phyloP scores from a whole-genome alignment of 2,113 vertebrate species.

The Oryzias woworae region DNA sequence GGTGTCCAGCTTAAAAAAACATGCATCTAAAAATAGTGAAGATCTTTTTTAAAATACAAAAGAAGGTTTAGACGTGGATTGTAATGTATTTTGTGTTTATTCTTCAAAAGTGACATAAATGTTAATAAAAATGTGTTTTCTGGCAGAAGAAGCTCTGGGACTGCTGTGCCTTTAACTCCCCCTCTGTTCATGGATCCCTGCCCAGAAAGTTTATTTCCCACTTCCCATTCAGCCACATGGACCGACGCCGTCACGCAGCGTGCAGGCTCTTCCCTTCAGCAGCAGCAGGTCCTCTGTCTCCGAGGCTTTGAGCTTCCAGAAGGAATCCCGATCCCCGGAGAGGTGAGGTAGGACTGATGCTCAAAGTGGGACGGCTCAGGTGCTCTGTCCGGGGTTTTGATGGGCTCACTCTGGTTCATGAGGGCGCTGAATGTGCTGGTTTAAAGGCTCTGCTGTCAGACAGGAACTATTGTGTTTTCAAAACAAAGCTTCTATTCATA shows the following conservation, averaged over 20 bases:
- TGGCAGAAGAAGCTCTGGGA: conserved; percentile 10
- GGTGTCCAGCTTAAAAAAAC: too few species aligned
- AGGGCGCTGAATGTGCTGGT: conserved; percentile 32
- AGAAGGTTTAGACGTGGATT: too few species aligned
- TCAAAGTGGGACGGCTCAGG: conserved; percentile 10
- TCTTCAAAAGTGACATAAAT: too few species aligned
- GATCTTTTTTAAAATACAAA: too few species aligned
- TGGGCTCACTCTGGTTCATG: conserved; percentile 25
- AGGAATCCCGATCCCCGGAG: conserved; percentile 16
- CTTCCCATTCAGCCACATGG: conserved; percentile 71
- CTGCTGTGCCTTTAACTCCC: conserved; percentile 67
- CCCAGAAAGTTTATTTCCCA: conserved; percentile 69
- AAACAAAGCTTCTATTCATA: conserved; percentile 61
- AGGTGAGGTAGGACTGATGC: conserved; percentile 47
- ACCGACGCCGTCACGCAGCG: conserved; percentile 48
- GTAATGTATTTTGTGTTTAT: too few species aligned
- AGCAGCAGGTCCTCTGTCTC: conserved; percentile 22
- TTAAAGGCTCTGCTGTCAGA: conserved; percentile 37
- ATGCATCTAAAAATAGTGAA: too few species aligned
- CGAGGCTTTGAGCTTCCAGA: conserved; percentile 4
- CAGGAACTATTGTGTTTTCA: conserved; percentile 46
- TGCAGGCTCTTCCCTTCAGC: conserved; percentile 38
- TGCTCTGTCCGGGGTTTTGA: conserved; percentile 5
- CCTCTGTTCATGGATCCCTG: conserved; percentile 46
- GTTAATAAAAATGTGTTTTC: too few species aligned